A percentile compares a stretch with the other conserved stretches of the same genome.
phyloP scores from a whole-genome alignment of 1,140 invertebrate genomes.

The Drosophila parvula region DNA sequence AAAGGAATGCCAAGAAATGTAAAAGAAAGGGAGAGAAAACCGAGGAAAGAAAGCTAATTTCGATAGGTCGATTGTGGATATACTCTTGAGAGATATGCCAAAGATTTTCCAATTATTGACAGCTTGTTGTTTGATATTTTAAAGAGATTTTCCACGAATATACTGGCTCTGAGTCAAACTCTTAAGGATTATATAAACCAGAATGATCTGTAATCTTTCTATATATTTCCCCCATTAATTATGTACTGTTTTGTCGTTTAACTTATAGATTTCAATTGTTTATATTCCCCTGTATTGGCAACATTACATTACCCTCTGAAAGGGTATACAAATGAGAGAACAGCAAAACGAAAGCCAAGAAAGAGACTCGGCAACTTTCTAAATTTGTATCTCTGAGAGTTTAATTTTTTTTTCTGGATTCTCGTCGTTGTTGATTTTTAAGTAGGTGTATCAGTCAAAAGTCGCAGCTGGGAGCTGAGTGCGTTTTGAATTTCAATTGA shows the following conservation, averaged over 20 bases:
- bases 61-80: not conserved
- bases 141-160: no score
- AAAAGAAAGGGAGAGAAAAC: slow-evolving; percentile 47
- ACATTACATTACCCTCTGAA: slow-evolving; percentile 1
- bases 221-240: not conserved
- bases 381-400: slow-evolving; percentile 61
- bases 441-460: slow-evolving; percentile 80
- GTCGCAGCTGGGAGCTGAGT: slow-evolving; percentile 65
- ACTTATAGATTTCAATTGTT: not conserved
- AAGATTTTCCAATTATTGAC: not conserved
- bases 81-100: not conserved
- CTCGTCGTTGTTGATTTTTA: slow-evolving; percentile 43
- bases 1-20: slow-evolving; percentile 60
- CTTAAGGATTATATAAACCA: no score
- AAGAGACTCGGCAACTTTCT: slow-evolving; percentile 77
- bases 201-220: no score
- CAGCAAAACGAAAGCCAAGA: slow-evolving; percentile 71
- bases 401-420: slow-evolving; percentile 6
- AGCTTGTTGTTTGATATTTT: not conserved
- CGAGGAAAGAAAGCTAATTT: slow-evolving; percentile 21
- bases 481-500: slow-evolving; percentile 76
- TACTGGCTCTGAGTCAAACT: no score
- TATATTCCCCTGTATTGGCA: not conserved
- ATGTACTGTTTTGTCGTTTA: not conserved
- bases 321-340: slow-evolving; percentile 31